A percentile compares a stretch with the other conserved stretches of the same genome.
Evolutionary conservation across 2,888 invertebrate species (phyloP).

Genomic region (Autographa gamma): DNA sequence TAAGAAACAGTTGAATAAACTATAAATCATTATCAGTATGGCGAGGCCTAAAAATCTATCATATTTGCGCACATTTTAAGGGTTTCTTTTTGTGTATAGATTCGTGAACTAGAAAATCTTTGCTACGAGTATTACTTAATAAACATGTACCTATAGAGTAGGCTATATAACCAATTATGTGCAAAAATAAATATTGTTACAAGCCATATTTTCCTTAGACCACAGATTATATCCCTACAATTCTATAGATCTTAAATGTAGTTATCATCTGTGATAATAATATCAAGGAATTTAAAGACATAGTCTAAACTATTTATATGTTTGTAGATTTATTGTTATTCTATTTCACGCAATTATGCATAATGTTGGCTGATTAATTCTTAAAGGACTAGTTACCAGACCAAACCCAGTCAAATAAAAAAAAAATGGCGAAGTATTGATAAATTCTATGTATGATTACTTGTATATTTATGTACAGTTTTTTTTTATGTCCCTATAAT

Average conservation of each 20-base stretch:
- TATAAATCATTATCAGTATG: no score
- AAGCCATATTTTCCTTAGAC: no score
- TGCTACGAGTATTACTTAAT: no score
- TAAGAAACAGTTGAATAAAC: not conserved
- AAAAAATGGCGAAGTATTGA: not conserved
- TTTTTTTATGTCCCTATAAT: not conserved
- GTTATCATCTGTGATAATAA: slow-evolving; percentile 35
- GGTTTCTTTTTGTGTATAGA: no score
- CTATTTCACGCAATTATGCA: not conserved
- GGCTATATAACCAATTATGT: no score
- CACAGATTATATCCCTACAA: not conserved
- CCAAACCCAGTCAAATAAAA: not conserved
- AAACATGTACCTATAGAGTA: no score
- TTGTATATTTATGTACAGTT: not conserved
- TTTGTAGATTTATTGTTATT: no score
- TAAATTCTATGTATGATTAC: not conserved
- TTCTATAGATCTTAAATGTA: not conserved
- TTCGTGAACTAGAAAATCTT: no score
- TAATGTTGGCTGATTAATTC: not conserved
- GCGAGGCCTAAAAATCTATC: no score
- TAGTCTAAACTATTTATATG: not conserved
- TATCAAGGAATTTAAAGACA: not conserved
- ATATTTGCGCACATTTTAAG: no score
- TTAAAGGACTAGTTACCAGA: not conserved
- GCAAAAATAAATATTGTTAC: no score